These are phyloP conservation scores for Coreius guichenoti DNA, from an alignment of 2,797 vertebrate species.

Conservation along the genomic window DNA sequence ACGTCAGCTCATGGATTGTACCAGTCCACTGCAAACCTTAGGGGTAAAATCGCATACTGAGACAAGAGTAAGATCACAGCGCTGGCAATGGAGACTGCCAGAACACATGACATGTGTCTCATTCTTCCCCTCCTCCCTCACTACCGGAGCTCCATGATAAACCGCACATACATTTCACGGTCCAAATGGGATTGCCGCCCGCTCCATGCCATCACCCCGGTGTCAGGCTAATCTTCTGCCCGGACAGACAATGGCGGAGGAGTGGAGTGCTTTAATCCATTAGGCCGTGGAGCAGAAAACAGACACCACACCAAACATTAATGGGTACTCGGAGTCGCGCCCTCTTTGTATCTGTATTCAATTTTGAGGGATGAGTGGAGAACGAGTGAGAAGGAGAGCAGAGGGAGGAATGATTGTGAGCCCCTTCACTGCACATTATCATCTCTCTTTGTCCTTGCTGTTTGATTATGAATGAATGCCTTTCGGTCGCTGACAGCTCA, in stretches of 20 bases:
- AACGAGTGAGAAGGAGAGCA: slow-evolving; percentile 48
- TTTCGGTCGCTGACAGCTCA: slow-evolving; percentile 51
- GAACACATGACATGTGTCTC: slow-evolving; percentile 46
- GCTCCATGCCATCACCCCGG: slow-evolving; percentile 68
- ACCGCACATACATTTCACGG: slow-evolving; percentile 67
- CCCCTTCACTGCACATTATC: slow-evolving; percentile 65
- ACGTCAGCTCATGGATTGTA: slow-evolving; percentile 14
- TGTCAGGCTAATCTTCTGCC: slow-evolving; percentile 77
- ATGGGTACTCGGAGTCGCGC: slow-evolving; percentile 61
- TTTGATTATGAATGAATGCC: slow-evolving; percentile 53
- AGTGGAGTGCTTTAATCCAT: slow-evolving; percentile 76
- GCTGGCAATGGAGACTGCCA: slow-evolving; percentile 30
- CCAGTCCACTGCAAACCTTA: slow-evolving; percentile 3
- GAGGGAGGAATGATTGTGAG: slow-evolving; percentile 53
- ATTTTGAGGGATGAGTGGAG: slow-evolving; percentile 64
- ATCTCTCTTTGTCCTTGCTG: slow-evolving; percentile 65
- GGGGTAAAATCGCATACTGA: slow-evolving; percentile 29
- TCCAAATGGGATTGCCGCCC: slow-evolving; percentile 77
- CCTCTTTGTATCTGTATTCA: slow-evolving; percentile 75
- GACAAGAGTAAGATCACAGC: slow-evolving; percentile 33
- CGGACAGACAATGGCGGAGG: slow-evolving; percentile 76
- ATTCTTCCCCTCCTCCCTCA: slow-evolving; percentile 29
- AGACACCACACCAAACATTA: slow-evolving; percentile 58
- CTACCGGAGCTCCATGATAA: slow-evolving; percentile 45
- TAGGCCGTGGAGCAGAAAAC: slow-evolving; percentile 67